Percentiles rank a stretch among this genome's conserved stretches.
Evolutionary conservation across 2,888 invertebrate genomes (phyloP).

Genomic region (Ypsolopha sequella): DNA sequence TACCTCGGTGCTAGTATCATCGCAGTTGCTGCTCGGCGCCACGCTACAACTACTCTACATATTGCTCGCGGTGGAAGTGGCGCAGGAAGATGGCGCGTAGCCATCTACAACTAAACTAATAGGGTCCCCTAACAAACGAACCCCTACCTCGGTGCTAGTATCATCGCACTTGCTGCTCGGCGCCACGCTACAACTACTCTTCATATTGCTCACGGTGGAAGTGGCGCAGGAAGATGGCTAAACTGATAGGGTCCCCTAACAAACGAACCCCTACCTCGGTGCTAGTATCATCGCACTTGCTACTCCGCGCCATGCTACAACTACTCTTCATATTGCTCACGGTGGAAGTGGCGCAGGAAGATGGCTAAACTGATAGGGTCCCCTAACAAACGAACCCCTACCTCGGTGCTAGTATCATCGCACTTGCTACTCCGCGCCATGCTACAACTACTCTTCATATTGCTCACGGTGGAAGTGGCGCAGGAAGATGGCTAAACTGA

Average conservation of each 20-base stretch:
- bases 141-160: slow-evolving; percentile 42
- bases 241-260: no score
- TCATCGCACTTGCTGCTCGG: slow-evolving; percentile 41
- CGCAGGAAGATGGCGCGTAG: slow-evolving; percentile 46
- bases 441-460: not conserved
- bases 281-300: slow-evolving; percentile 42
- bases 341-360: slow-evolving; percentile 32
- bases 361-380: no score
- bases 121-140: no score
- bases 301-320: no score
- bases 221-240: slow-evolving; percentile 39
- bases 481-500: slow-evolving; percentile 28
- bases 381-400: slow-evolving; percentile 12
- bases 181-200: no score
- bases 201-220: slow-evolving; percentile 24
- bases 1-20: slow-evolving; percentile 41
- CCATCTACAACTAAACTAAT: no score
- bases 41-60: no score
- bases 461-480: slow-evolving; percentile 29
- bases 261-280: slow-evolving; percentile 40
- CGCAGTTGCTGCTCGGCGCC: slow-evolving; percentile 30
- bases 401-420: slow-evolving; percentile 50
- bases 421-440: slow-evolving; percentile 16
- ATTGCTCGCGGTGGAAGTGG: slow-evolving; percentile 26
- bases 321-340: slow-evolving; percentile 21